Evolutionary conservation across 2,888 invertebrate genomes (phyloP).

Genomic region (Rhogogaster chlorosoma): DNA sequence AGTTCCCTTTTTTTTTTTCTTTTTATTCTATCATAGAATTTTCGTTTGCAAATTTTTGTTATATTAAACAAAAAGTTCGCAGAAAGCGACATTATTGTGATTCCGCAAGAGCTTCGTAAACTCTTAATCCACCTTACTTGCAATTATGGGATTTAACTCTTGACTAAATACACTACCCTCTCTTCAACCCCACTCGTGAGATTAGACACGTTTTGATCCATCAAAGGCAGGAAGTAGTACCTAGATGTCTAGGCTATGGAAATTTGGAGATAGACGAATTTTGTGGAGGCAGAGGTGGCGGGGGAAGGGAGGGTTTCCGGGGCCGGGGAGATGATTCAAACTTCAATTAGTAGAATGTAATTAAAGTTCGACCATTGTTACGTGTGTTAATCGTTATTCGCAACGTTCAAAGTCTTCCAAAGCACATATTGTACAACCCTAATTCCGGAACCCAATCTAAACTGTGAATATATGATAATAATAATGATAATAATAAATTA

Average conservation of each 20-base stretch:
- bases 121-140: not conserved
- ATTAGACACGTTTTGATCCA: slow-evolving; percentile 17
- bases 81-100: too few species aligned
- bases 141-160: slow-evolving; percentile 41
- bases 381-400: slow-evolving; percentile 30
- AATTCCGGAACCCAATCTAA: not conserved
- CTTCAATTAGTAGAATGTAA: slow-evolving; percentile 49
- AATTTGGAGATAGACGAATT: slow-evolving; percentile 46
- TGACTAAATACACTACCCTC: slow-evolving; percentile 23
- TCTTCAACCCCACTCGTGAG: not conserved
- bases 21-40: not conserved
- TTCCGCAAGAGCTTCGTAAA: not conserved
- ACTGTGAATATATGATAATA: not conserved
- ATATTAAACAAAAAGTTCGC: too few species aligned
- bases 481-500: not conserved
- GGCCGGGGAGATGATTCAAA: slow-evolving; percentile 32
- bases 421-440: not conserved
- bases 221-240: not conserved
- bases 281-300: not conserved
- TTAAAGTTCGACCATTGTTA: slow-evolving; percentile 44
- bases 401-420: not conserved
- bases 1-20: not conserved
- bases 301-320: not conserved
- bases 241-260: slow-evolving; percentile 14
- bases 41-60: not conserved